Evolutionary conservation across 2,113 vertebrate genomes (phyloP).

Genomic region (Pteropus alecto): DNA sequence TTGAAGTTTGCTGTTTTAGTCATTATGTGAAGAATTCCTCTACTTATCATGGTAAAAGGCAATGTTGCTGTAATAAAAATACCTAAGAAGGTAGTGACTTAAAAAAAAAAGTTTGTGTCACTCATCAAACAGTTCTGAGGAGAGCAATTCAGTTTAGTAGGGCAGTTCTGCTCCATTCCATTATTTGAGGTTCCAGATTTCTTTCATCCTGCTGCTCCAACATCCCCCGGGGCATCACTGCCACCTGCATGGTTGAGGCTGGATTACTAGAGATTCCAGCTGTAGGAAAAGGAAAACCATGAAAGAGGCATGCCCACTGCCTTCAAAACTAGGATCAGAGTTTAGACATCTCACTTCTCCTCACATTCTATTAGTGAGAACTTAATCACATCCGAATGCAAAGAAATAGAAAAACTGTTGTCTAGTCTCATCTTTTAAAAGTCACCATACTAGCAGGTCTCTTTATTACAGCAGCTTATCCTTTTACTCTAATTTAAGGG

Average conservation of each 20-base stretch:
- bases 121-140: neutral
- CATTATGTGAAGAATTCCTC: neutral
- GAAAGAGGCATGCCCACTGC: neutral
- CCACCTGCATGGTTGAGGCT: neutral
- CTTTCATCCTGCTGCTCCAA: neutral
- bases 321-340: neutral
- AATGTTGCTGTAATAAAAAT: neutral
- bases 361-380: neutral
- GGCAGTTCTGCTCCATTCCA: neutral
- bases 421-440: neutral
- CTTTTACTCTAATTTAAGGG: neutral
- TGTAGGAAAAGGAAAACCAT: neutral
- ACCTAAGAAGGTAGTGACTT: neutral
- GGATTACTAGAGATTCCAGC: neutral
- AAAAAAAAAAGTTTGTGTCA: neutral
- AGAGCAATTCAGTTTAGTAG: neutral
- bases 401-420: neutral
- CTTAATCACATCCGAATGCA: neutral
- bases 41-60: neutral
- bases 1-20: neutral
- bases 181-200: neutral
- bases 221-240: neutral
- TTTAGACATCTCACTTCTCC: neutral
- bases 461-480: neutral
- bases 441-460: neutral